phyloP scores from a whole-genome alignment of 2,888 invertebrate genomes.

The Labia minor region DNA sequence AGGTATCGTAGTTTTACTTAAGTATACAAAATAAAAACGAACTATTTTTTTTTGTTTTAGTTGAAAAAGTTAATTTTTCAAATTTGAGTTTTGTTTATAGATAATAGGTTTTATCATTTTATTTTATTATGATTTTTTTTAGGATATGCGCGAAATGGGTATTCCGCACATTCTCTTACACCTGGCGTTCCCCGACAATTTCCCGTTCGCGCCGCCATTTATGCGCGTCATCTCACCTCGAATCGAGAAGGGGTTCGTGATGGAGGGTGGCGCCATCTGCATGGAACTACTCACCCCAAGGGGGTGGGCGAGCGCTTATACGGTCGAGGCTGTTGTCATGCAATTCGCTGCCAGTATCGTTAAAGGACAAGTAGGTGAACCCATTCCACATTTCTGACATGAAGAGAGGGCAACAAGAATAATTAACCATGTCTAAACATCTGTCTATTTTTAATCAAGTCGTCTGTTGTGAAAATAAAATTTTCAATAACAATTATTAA shows the following conservation, averaged over 20 bases:
- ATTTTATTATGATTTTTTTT: neutral
- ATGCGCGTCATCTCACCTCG: slow-evolving; percentile 55
- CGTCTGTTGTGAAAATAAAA: too few relatives aligned
- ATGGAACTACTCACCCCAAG: slow-evolving; percentile 79
- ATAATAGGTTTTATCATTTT: too few relatives aligned
- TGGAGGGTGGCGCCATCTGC: slow-evolving; percentile 84
- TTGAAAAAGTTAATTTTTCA: too few relatives aligned
- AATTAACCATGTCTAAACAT: neutral
- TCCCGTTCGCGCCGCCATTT: slow-evolving; percentile 81
- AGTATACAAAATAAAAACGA: too few relatives aligned
- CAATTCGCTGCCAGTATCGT: slow-evolving; percentile 81
- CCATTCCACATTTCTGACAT: too few relatives aligned
- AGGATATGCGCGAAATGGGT: slow-evolving; percentile 65
- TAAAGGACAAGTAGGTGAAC: slow-evolving; percentile 61
- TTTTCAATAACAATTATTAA: too few relatives aligned
- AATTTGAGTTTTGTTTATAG: too few relatives aligned
- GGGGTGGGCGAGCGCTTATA: slow-evolving; percentile 81
- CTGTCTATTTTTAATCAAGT: slow-evolving; percentile 14
- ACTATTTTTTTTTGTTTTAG: too few relatives aligned
- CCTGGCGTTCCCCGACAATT: slow-evolving; percentile 75
- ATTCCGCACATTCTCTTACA: slow-evolving; percentile 66
- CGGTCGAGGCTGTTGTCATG: slow-evolving; percentile 78
- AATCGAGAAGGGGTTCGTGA: slow-evolving; percentile 76
- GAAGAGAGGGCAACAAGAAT: neutral
- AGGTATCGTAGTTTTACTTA: too few relatives aligned